Conservation (phyloP, 2,888 invertebrate genomes). For the Caenorhabditis uteleia region DNA sequence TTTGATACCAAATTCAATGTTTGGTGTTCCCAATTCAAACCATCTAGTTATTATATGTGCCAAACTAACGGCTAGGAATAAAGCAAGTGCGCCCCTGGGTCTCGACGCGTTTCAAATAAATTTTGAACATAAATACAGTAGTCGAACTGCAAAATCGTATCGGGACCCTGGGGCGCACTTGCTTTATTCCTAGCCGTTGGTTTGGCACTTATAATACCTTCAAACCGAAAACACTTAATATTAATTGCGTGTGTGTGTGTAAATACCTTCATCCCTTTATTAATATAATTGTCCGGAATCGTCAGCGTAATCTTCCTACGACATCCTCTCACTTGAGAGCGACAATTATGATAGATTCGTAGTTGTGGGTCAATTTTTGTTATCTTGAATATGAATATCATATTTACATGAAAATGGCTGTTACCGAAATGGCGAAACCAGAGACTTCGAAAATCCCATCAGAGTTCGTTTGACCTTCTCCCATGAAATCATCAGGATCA, state of each 20-base stretch:
- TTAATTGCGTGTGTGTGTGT: too few relatives aligned
- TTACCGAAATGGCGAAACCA: conserved; percentile 19
- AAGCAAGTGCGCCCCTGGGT: too few relatives aligned
- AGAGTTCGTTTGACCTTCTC: conserved; percentile 7
- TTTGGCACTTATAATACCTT: too few relatives aligned
- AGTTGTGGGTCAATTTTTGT: conserved; percentile 45
- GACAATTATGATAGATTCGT: conserved; percentile 47
- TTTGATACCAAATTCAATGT: conserved; percentile 47
- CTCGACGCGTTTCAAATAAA: too few relatives aligned
- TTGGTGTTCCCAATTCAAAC: conserved; percentile 47
- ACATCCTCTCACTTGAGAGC: conserved; percentile 22
- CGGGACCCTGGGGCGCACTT: too few relatives aligned
- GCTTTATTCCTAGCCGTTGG: too few relatives aligned
- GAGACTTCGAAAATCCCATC: conserved; percentile 28
- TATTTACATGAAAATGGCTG: neutral
- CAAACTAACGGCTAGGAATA: too few relatives aligned
- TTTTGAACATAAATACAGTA: too few relatives aligned
- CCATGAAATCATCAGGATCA: conserved; percentile 45
- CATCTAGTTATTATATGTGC: conserved; percentile 44
- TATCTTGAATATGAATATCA: conserved; percentile 2
- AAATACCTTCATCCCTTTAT: conserved; percentile 36
- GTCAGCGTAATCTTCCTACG: conserved; percentile 48
- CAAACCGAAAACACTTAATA: too few relatives aligned
- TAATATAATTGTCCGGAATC: conserved; percentile 48
- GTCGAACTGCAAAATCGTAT: too few relatives aligned